phyloP scores from a whole-genome alignment of 2,113 vertebrate species.

The Phocoena sinus region DNA sequence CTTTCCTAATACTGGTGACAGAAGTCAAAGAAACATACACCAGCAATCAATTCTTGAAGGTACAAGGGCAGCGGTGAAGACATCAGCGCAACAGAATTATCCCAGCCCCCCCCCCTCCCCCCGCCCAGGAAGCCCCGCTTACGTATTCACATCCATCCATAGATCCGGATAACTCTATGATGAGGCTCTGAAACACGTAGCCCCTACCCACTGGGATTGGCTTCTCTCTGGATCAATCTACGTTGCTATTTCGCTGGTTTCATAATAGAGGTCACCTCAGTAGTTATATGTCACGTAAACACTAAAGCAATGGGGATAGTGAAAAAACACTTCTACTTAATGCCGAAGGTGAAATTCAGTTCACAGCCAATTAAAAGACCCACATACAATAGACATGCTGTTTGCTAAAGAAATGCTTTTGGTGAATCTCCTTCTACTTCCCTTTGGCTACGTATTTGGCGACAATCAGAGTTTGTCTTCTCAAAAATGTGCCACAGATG shows the following conservation, averaged over 20 bases:
- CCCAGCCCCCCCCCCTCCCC: background rate
- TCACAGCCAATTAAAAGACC: background rate
- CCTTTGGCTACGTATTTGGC: slow-evolving; percentile 11
- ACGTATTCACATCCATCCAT: background rate
- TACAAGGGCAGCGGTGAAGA: background rate
- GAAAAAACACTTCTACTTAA: slow-evolving; percentile 9
- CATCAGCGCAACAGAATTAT: background rate
- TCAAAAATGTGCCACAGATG: background rate
- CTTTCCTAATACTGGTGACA: background rate
- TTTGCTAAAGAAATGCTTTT: background rate
- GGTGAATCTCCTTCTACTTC: background rate
- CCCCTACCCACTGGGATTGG: no score
- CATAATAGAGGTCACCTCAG: background rate
- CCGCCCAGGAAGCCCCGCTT: background rate
- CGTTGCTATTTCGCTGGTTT: background rate
- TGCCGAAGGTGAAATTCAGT: slow-evolving; percentile 48
- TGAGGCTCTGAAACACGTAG: background rate
- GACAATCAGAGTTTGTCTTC: background rate
- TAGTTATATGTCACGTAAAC: background rate
- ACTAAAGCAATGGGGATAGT: background rate
- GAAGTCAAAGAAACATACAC: background rate
- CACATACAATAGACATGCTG: background rate
- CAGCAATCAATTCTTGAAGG: background rate
- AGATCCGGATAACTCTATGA: background rate
- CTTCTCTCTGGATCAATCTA: background rate